Base-by-base conservation (phyloP, 1,140 invertebrate genomes). In the Lineus longissimus region DNA sequence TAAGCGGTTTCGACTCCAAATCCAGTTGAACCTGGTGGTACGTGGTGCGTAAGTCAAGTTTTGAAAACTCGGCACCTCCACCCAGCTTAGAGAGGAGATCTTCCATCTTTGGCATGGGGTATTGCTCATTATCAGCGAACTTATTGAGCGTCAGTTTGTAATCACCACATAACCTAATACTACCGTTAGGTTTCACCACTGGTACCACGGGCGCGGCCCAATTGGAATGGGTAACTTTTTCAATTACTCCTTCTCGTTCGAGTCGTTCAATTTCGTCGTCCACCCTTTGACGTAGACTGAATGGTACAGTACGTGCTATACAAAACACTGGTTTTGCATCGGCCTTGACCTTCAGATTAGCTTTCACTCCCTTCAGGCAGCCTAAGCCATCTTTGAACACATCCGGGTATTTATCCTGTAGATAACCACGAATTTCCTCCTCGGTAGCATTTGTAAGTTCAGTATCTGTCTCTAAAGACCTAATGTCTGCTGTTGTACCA, bases 181-280 rank as follows among this genome's bases (percentile, higher is more conserved):
- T 64, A 19, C 80, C 81, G 68, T 84, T 71, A 0, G 71, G 41
- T 63, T 86, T 86, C 25, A 74, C 15, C 0, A 85, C 79, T 2
- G 78, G 76, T 0, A 86, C 84, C 7, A 86, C 69, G 0, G 83
- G 84, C 4, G 84, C 79, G 6, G 80, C 83, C 84, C 83, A 86
- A 43, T 83, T 76, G n/a, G 75, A 78, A 63, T 67, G 64, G 54
- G 77, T 71, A 19, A 83, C 76, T 56, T 70, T 69, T 56, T 68
- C 54, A 19, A 83, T 76, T 22, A 82, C 73, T 33, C 79, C 77
- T 59, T 77, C 66, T 7, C 56, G 25, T 29, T 73, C 71, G 31
- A 84, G 63, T 30, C 68, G 65, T 9, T 76, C 66, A 13, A 84
- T 61, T 71, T 84, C 75, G 6, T 71, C 22, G 9, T 82, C 73